These are phyloP conservation scores for Trissolcus brochymenae DNA, from an alignment of 2,888 invertebrate genomes.

Conservation along the genomic window DNA sequence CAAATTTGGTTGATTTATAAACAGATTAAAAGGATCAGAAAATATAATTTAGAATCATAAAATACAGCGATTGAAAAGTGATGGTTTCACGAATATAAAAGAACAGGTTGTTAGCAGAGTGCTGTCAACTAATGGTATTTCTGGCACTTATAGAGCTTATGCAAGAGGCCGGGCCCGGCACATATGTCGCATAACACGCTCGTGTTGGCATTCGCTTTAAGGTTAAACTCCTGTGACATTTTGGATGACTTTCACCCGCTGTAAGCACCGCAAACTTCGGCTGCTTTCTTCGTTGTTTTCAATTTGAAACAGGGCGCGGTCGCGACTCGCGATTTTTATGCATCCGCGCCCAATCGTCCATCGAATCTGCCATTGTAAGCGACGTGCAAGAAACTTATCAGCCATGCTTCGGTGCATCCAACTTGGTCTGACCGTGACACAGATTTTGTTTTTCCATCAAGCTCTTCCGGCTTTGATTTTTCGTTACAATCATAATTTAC, in stretches of 20 bases:
- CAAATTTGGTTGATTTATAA: no score
- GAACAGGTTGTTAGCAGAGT: conserved; percentile 26
- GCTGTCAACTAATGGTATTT: conserved; percentile 57
- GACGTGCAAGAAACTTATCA: conserved; percentile 22
- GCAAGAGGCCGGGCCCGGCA: conserved; percentile 57
- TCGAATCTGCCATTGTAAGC: conserved; percentile 26
- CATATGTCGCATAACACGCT: conserved; percentile 59
- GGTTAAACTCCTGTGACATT: conserved; percentile 74
- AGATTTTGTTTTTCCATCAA: conserved; percentile 46
- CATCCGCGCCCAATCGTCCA: conserved; percentile 11
- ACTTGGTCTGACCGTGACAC: conserved; percentile 53
- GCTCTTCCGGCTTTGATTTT: conserved; percentile 34
- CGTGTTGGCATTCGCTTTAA: conserved; percentile 66
- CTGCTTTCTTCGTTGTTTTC: conserved; percentile 72
- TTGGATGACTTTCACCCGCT: conserved; percentile 73
- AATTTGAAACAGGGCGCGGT: conserved; percentile 58
- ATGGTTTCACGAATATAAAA: conserved; percentile 39
- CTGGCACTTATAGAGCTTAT: conserved; percentile 58
- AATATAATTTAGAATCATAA: background rate
- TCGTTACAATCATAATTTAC: background rate
- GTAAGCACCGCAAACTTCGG: conserved; percentile 60
- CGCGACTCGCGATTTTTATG: conserved; percentile 39
- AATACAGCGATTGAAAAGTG: conserved; percentile 24
- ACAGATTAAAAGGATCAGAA: background rate
- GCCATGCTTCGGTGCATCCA: conserved; percentile 38